phyloP scores from a whole-genome alignment of 2,888 invertebrate genomes.

The Drosophila flavopinicola region DNA sequence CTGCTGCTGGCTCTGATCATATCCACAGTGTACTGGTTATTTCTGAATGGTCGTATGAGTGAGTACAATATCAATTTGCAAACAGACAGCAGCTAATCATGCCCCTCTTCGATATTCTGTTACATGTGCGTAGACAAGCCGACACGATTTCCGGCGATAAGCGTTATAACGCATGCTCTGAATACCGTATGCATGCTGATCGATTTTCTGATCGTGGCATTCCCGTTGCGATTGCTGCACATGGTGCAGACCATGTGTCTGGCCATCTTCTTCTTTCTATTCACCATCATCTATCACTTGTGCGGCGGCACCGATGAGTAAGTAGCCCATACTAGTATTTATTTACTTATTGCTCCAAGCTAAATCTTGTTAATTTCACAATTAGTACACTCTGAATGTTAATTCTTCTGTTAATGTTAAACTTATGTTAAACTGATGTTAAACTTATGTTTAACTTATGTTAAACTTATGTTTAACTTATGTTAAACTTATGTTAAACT shows the following conservation, averaged over 20 bases:
- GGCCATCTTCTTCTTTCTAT: constrained; percentile 86
- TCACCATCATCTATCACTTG: constrained; percentile 87
- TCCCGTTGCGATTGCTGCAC: constrained; percentile 89
- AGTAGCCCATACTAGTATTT: constrained; percentile 55
- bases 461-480: too few species aligned
- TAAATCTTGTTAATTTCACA: too few species aligned
- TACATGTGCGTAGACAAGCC: constrained; percentile 85
- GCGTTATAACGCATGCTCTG: constrained; percentile 89
- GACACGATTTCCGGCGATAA: constrained; percentile 87
- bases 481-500: too few species aligned
- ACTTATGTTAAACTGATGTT: too few species aligned
- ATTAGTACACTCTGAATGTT: too few species aligned
- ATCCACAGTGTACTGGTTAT: constrained; percentile 90
- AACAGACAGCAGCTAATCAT: constrained; percentile 8
- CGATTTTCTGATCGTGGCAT: constrained; percentile 89
- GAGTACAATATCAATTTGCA: constrained; percentile 46
- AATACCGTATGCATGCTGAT: constrained; percentile 90
- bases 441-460: too few species aligned
- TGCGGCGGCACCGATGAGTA: constrained; percentile 87
- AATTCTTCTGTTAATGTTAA: too few species aligned
- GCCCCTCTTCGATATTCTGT: too few species aligned
- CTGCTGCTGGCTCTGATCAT: constrained; percentile 89
- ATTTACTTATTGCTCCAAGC: too few species aligned
- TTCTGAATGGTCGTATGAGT: constrained; percentile 82
- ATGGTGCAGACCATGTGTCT: constrained; percentile 87